Percentiles rank a stretch among this genome's conserved stretches.
phyloP scores from a whole-genome alignment of 53 echinoderm and acorn worm genomes.

The Echinarachnius parma region DNA sequence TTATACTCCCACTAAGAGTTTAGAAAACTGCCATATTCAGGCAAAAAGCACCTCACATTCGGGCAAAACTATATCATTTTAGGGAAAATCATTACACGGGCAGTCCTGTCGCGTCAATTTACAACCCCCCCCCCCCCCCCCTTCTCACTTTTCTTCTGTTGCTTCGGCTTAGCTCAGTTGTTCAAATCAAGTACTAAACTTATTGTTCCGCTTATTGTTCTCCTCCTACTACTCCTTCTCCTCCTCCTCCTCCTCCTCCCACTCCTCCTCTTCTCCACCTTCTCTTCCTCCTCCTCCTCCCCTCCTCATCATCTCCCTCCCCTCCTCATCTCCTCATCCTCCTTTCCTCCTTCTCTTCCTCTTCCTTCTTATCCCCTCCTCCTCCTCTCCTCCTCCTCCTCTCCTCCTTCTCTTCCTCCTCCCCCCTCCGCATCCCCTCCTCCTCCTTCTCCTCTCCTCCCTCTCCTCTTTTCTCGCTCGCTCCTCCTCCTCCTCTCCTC shows the following conservation, averaged over 20 bases:
- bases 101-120: no score
- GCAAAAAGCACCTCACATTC: no score
- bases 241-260: not conserved
- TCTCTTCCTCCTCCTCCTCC: not conserved
- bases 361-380: not conserved
- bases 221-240: not conserved
- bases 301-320: not conserved
- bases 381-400: not conserved
- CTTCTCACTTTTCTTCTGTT: no score
- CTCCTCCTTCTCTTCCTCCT: not conserved
- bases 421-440: not conserved
- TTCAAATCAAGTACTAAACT: no score
- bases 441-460: not conserved
- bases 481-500: not conserved
- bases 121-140: no score
- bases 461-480: not conserved
- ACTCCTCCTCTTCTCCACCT: not conserved
- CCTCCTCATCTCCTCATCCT: not conserved
- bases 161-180: no score
- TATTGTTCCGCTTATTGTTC: not conserved
- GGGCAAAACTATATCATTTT: no score
- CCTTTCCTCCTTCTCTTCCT: not conserved
- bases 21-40: no score
- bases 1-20: no score
- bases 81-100: no score